phyloP scores from a whole-genome alignment of 2,888 invertebrate genomes.

The Microchrysa polita region DNA sequence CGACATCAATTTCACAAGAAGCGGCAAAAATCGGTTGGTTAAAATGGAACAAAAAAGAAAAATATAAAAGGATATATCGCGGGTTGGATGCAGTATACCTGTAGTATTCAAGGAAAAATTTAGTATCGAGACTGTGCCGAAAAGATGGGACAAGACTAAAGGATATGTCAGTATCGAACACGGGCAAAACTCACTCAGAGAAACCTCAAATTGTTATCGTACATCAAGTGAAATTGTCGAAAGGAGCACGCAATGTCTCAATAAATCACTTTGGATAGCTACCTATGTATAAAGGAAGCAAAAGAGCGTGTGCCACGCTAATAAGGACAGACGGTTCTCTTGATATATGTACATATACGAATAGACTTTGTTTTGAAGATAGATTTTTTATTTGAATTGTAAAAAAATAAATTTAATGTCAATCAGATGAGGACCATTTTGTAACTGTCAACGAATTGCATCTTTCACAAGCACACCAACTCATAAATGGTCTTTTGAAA shows the following conservation, averaged over 20 bases:
- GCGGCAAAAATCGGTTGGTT: not conserved
- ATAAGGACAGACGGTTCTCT: not conserved
- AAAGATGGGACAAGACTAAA: slow-evolving; percentile 2
- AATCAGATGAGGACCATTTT: too few species aligned
- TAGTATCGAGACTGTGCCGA: not conserved
- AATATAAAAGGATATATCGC: slow-evolving; percentile 27
- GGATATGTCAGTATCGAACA: slow-evolving; percentile 12
- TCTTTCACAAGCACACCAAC: too few species aligned
- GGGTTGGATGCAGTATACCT: not conserved
- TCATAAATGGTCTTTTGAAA: too few species aligned
- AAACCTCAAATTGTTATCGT: slow-evolving; percentile 46
- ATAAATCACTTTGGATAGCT: slow-evolving; percentile 42
- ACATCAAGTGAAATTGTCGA: slow-evolving; percentile 45
- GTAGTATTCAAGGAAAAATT: slow-evolving; percentile 4
- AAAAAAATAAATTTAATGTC: too few species aligned
- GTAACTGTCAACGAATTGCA: too few species aligned
- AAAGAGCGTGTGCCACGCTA: slow-evolving; percentile 36
- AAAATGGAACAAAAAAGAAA: not conserved
- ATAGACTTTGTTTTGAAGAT: not conserved
- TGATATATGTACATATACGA: not conserved
- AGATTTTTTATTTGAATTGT: not conserved
- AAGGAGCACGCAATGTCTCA: slow-evolving; percentile 47
- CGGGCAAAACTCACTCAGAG: slow-evolving; percentile 34
- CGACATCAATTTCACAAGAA: slow-evolving; percentile 44
- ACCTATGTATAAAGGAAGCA: not conserved